These are phyloP conservation scores for Strigops habroptila DNA, from an alignment of 2,113 vertebrate species.

Conservation along the genomic window DNA sequence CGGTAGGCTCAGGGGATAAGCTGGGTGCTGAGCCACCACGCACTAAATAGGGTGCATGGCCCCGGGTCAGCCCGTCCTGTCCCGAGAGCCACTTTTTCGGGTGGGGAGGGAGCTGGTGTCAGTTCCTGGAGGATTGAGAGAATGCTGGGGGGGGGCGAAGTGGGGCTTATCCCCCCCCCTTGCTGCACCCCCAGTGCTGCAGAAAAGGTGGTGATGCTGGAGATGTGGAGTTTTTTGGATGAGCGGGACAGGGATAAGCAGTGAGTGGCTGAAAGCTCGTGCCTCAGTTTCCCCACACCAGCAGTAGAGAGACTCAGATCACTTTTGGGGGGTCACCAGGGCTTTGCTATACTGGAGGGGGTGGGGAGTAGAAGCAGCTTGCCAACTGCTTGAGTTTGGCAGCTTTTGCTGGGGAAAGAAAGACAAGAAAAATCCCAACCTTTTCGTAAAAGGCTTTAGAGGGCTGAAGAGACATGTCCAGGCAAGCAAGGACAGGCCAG, in stretches of 20 bases:
- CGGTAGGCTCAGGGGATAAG: not conserved
- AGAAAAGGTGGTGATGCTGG: not conserved
- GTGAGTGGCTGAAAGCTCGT: not conserved
- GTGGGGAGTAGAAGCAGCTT: not conserved
- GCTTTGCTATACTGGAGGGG: accelerated
- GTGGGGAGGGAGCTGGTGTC: accelerated
- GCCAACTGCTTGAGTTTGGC: not conserved
- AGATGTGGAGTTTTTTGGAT: not conserved
- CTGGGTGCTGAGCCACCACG: not conserved
- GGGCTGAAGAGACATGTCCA: not conserved
- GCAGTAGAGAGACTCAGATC: not conserved
- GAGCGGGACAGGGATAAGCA: not conserved
- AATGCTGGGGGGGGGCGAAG: not conserved
- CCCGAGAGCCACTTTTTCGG: not conserved
- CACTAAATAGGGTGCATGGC: not conserved
- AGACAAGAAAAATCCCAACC: not conserved
- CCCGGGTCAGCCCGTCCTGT: not conserved
- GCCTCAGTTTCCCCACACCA: not conserved
- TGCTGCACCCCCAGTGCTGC: not conserved
- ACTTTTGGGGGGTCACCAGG: not conserved
- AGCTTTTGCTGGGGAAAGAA: not conserved
- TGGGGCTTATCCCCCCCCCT: not conserved
- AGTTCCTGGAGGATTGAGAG: accelerated
- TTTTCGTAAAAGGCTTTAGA: not conserved
- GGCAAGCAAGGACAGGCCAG: not conserved